Percentiles rank a stretch among this genome's conserved stretches.
Evolutionary conservation across 2,113 vertebrate species (phyloP).

Genomic region (Parus major): DNA sequence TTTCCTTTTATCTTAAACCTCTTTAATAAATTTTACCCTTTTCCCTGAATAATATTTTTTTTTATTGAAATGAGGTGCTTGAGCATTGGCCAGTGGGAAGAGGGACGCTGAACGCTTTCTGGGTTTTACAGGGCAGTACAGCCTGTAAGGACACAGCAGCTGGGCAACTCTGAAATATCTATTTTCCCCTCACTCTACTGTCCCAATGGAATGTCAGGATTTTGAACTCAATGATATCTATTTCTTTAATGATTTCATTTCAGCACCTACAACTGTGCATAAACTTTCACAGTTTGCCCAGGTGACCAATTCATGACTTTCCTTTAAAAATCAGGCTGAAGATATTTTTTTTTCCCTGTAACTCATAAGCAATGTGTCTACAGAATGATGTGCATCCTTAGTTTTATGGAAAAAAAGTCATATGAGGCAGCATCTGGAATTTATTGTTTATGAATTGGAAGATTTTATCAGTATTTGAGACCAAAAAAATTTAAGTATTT

Average conservation of each 20-base stretch:
- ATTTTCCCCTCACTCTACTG: not conserved
- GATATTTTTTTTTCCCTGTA: not conserved
- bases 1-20: not conserved
- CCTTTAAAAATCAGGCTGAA: not conserved
- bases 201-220: not conserved
- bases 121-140: not conserved
- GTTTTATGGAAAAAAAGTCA: not conserved
- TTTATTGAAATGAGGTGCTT: not conserved
- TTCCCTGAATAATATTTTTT: not conserved
- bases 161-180: not conserved
- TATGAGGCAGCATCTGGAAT: not conserved
- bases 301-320: not conserved
- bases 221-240: not conserved
- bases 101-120: not conserved
- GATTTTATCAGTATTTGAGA: not conserved
- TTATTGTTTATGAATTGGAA: not conserved
- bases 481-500: not conserved
- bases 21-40: not conserved
- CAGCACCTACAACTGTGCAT: not conserved
- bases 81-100: not conserved
- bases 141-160: not conserved
- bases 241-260: constrained; percentile 7
- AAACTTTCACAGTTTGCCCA: not conserved
- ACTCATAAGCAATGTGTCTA: not conserved
- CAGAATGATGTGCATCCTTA: not conserved